Conservation (phyloP, 2,888 invertebrate species). For the Agrotis puta region DNA sequence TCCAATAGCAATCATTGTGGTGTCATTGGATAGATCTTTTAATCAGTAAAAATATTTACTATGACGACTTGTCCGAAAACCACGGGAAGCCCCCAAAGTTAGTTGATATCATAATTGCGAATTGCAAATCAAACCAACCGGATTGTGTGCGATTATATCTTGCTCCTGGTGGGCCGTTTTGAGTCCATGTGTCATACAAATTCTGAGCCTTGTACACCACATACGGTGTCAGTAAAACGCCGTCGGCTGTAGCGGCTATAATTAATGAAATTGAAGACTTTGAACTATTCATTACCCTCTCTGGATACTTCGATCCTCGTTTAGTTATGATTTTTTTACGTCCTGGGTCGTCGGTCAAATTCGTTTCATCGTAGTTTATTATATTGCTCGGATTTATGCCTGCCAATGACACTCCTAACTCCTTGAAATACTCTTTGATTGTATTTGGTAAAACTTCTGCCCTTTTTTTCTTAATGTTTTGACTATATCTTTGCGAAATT, state of each 20-base stretch:
- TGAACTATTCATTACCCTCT: constrained; percentile 69
- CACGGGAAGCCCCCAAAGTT: too few relatives aligned
- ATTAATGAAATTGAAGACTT: constrained; percentile 74
- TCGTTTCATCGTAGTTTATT: constrained; percentile 53
- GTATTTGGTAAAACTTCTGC: constrained; percentile 47
- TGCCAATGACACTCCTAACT: constrained; percentile 33
- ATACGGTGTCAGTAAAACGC: constrained; percentile 69
- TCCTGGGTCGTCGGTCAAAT: constrained; percentile 50
- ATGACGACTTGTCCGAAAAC: too few relatives aligned
- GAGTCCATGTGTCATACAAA: constrained; percentile 75
- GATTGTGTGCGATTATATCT: constrained; percentile 67
- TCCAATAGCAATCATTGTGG: too few relatives aligned
- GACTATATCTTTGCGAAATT: constrained; percentile 33
- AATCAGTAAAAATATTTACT: too few relatives aligned
- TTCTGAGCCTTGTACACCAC: constrained; percentile 78
- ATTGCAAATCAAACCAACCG: constrained; percentile 77
- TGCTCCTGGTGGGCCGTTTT: constrained; percentile 70
- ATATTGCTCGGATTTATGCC: constrained; percentile 34
- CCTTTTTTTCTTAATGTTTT: constrained; percentile 53
- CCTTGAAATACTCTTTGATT: constrained; percentile 42
- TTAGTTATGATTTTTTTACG: constrained; percentile 57
- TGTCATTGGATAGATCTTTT: too few relatives aligned
- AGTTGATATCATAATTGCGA: too few relatives aligned
- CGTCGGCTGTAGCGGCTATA: constrained; percentile 72
- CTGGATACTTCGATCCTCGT: constrained; percentile 71